Evolutionary conservation across 2,113 vertebrate genomes (phyloP), one percentile per base, ranked within the genome.

Genomic region (Dinomys branickii): DNA sequence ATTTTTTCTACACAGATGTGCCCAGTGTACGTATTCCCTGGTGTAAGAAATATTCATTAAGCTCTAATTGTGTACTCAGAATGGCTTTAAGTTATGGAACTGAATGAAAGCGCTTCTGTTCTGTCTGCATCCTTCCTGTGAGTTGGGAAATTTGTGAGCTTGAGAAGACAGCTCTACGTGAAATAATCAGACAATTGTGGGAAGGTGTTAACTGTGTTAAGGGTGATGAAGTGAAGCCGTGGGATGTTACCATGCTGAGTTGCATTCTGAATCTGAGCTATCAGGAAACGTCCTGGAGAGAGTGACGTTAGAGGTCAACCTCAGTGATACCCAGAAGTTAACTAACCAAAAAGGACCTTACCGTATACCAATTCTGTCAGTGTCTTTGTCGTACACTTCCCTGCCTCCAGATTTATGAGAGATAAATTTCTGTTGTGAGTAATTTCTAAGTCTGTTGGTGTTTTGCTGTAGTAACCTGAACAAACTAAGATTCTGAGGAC

Each of bases 41-140:
- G 44, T 52, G 91, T 0, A 91, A 83, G 19, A 91, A 95, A 67
- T 81, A 91, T 26, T 96, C 50, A 88, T 69, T 41, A 75, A 81
- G 2, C 14, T 94, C 10, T 30, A 91, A 16, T 26, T 88, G 1
- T 94, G 22, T 92, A 3, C 16, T 33, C 33, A 54, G n/a, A 93
- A 59, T 54, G 6, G 19, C 38, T 92, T 91, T 78, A 65, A 82
- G 24, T 77, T 78, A 73, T 65, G 28, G 24, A 28, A 83, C 52
- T 56, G 67, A 58, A 3, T 41, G 3, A 41, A 88, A 65, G 38
- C 5, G 44, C 20, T 5, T 7, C 24, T 35, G 65, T 69, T 93
- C 12, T 90, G 78, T 7, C 17, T 91, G 17, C 33, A 24, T 59
- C 11, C 14, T 86, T 7, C 30, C 26, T 63, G 1, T 56, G 38